Conservation (phyloP, 2,888 invertebrate species). For the Choreutis nemorana region DNA sequence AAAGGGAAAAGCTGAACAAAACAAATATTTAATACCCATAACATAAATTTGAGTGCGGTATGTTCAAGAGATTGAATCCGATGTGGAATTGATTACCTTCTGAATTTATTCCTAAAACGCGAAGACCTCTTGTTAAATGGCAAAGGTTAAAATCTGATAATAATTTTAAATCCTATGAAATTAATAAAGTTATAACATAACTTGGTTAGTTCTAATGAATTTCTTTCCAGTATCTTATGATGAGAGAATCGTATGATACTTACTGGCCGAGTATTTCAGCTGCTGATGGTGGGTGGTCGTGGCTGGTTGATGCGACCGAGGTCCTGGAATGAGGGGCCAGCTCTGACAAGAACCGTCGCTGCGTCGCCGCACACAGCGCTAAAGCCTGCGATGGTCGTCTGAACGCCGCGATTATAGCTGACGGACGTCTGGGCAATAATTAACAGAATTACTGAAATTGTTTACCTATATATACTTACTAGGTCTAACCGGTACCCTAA, state of each 20-base stretch:
- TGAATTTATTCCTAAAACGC: too few relatives aligned
- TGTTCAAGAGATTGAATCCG: too few relatives aligned
- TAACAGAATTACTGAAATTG: too few relatives aligned
- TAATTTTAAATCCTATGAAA: too few relatives aligned
- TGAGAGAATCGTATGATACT: constrained; percentile 15
- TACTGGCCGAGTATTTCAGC: constrained; percentile 55
- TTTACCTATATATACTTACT: too few relatives aligned
- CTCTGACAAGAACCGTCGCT: constrained; percentile 49
- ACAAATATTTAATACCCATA: constrained; percentile 8
- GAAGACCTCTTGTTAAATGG: too few relatives aligned
- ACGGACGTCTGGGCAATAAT: constrained; percentile 66
- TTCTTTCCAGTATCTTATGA: background rate
- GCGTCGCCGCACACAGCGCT: constrained; percentile 64
- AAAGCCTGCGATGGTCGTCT: constrained; percentile 69
- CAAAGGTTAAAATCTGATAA: too few relatives aligned
- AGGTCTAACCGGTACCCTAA: too few relatives aligned
- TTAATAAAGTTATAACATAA: too few relatives aligned
- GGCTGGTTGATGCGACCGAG: constrained; percentile 43
- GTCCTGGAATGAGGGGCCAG: constrained; percentile 41
- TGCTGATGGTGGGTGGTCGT: constrained; percentile 39
- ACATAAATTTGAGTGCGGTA: background rate
- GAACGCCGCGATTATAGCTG: constrained; percentile 70
- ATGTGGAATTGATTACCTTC: too few relatives aligned
- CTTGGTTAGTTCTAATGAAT: too few relatives aligned
- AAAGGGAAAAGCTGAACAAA: constrained; percentile 4